These are phyloP conservation scores for Labeo rohita DNA, from an alignment of 2,113 vertebrate species.

Conservation along the genomic window DNA sequence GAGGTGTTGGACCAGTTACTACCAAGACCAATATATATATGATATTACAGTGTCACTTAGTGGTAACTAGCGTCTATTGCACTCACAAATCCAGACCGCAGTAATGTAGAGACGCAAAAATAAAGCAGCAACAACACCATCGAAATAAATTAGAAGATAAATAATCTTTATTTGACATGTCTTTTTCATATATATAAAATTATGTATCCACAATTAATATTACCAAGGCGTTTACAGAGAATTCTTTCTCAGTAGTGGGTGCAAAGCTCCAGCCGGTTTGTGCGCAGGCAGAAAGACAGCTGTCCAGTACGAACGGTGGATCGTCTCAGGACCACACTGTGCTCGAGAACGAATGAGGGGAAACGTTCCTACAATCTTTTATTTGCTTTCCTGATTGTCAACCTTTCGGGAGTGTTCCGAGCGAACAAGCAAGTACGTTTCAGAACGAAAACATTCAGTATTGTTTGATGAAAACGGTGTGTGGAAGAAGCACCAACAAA, in stretches of 20 bases:
- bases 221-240: conserved; percentile 81
- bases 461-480: neutral
- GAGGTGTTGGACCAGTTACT: neutral
- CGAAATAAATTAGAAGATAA: conserved; percentile 84
- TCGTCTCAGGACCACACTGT: conserved; percentile 30
- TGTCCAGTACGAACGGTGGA: neutral
- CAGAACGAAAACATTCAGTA: conserved; percentile 15
- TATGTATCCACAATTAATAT: conserved; percentile 81
- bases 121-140: conserved; percentile 21
- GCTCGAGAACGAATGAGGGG: neutral
- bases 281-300: conserved; percentile 33
- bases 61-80: conserved; percentile 30
- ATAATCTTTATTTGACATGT: conserved; percentile 80
- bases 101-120: neutral
- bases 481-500: conserved; percentile 6
- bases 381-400: conserved; percentile 1
- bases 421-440: neutral
- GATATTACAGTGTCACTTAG: conserved; percentile 45
- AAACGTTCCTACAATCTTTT: neutral
- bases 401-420: neutral
- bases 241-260: conserved; percentile 72
- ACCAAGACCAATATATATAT: neutral
- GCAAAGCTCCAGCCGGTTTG: conserved; percentile 68
- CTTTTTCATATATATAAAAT: conserved; percentile 78
- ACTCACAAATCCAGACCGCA: neutral